These are phyloP conservation scores for Corvus cornix DNA, from an alignment of 2,113 vertebrate species.

Conservation along the genomic window DNA sequence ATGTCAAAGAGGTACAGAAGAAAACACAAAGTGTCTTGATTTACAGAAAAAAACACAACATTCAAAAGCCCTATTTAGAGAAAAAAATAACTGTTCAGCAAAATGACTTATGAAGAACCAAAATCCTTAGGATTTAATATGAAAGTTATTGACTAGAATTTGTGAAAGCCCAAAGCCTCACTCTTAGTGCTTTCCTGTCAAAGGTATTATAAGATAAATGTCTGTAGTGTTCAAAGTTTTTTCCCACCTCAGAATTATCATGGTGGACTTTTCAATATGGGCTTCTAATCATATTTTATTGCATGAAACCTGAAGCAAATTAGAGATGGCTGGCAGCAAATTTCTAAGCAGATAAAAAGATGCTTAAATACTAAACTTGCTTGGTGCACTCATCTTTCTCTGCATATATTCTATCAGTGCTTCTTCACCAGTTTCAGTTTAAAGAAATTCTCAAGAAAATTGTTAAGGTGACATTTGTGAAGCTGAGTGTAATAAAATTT, in stretches of 20 bases:
- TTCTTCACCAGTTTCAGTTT: neutral
- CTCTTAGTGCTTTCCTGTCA: neutral
- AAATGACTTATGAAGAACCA: neutral
- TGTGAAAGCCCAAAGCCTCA: neutral
- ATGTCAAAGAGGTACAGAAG: neutral
- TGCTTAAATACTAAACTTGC: neutral
- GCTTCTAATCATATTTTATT: slow-evolving; percentile 5
- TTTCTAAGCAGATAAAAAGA: neutral
- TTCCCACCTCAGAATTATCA: neutral
- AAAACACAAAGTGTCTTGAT: neutral
- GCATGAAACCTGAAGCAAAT: neutral
- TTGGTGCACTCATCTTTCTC: neutral
- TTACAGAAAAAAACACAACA: neutral
- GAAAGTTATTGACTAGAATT: neutral
- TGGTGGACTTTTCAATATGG: neutral
- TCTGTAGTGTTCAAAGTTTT: neutral
- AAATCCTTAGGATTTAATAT: slow-evolving; percentile 8
- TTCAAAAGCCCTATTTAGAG: neutral
- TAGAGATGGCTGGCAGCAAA: neutral
- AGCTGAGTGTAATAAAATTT: neutral
- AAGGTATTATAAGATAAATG: neutral
- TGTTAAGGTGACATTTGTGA: neutral
- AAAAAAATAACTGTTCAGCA: neutral
- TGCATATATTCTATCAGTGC: neutral
- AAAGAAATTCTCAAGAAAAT: neutral